Conservation (phyloP, 2,888 invertebrate genomes). For the Diarsia brunnea region DNA sequence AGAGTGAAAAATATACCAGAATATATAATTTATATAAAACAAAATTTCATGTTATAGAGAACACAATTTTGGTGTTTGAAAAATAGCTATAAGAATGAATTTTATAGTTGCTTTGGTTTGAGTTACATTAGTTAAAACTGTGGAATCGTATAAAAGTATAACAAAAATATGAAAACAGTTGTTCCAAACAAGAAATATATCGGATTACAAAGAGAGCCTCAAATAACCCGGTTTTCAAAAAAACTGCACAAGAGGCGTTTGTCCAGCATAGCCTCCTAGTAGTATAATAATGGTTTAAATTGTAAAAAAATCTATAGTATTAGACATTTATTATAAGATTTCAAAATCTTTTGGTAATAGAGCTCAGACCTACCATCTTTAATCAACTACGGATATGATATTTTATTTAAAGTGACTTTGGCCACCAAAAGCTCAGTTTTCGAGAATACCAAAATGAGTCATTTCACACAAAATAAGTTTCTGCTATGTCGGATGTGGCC, state of each 20-base stretch:
- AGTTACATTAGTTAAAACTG: conserved; percentile 43
- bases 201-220: conserved; percentile 13
- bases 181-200: conserved; percentile 17
- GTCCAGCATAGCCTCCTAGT: conserved; percentile 41
- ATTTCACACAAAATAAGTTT: conserved; percentile 18
- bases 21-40: neutral
- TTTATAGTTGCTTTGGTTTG: conserved; percentile 59
- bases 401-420: conserved; percentile 26
- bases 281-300: conserved; percentile 11
- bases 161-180: conserved; percentile 28
- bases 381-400: conserved; percentile 42
- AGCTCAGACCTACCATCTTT: conserved; percentile 35
- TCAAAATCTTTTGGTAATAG: conserved; percentile 46
- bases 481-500: conserved; percentile 31
- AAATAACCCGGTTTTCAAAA: conserved; percentile 19
- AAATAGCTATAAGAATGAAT: conserved; percentile 12
- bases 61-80: conserved; percentile 18
- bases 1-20: neutral
- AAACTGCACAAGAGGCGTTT: conserved; percentile 24
- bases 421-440: conserved; percentile 23
- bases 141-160: conserved; percentile 30
- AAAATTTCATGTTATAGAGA: conserved; percentile 10
- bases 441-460: conserved; percentile 13
- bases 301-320: conserved; percentile 37
- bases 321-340: conserved; percentile 34